phyloP scores from a whole-genome alignment of 2,113 vertebrate species.

The Catagonus wagneri region DNA sequence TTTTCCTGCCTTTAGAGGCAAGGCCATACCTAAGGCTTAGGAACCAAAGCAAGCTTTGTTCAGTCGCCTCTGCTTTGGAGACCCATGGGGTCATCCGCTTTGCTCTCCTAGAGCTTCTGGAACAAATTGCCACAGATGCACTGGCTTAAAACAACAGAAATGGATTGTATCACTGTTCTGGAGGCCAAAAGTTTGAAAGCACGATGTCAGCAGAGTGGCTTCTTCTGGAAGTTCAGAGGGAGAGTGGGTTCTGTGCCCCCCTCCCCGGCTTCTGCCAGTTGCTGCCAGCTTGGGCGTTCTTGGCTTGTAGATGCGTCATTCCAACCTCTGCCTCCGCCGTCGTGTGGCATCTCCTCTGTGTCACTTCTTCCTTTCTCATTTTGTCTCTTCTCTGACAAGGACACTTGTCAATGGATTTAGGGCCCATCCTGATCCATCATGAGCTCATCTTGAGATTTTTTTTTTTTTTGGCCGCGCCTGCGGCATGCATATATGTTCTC shows the following conservation, averaged over 20 bases:
- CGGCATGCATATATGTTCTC: too few relatives aligned
- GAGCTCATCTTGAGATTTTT: not conserved
- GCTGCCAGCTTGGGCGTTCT: accelerated
- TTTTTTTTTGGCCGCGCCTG: too few relatives aligned
- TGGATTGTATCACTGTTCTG: not conserved
- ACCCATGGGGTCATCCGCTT: not conserved
- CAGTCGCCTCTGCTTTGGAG: accelerated
- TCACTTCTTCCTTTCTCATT: too few relatives aligned
- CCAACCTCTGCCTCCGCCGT: not conserved
- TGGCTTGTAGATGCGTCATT: not conserved
- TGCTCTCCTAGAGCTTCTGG: accelerated
- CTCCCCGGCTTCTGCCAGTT: too few relatives aligned
- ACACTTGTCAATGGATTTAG: not conserved
- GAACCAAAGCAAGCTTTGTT: not conserved
- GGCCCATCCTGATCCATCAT: not conserved
- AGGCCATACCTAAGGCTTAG: not conserved
- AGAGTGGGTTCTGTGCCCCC: accelerated
- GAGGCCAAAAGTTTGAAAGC: not conserved
- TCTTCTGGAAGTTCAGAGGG: not conserved
- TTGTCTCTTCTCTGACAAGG: not conserved
- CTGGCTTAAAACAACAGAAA: not conserved
- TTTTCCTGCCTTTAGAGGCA: not conserved
- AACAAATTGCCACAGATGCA: accelerated
- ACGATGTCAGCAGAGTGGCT: not conserved
- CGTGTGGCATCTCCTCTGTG: too few relatives aligned